Conservation (phyloP, 2,113 vertebrate genomes). For the Mungos mungo region DNA sequence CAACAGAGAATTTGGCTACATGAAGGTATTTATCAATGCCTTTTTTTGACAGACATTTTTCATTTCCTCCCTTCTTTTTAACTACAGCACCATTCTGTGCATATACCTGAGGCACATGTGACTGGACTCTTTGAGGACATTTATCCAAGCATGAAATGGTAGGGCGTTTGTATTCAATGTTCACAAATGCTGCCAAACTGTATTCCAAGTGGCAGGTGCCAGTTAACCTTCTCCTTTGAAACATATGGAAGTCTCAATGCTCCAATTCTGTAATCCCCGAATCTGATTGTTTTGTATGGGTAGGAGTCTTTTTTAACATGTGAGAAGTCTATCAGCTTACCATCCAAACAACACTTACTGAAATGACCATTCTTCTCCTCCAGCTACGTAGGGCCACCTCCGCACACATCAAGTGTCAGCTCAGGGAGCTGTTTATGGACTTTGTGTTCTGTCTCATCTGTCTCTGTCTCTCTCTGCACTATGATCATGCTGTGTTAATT, state of each 20-base stretch:
- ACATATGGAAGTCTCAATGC: too few relatives aligned
- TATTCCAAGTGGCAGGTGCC: not conserved
- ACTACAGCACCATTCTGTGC: accelerated
- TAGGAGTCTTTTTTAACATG: not conserved
- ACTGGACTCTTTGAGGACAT: not conserved
- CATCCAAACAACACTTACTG: not conserved
- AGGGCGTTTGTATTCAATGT: not conserved
- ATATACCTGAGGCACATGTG: not conserved
- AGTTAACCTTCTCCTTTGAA: not conserved
- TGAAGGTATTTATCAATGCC: not conserved
- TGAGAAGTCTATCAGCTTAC: not conserved
- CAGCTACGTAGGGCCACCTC: too few relatives aligned
- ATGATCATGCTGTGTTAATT: not conserved
- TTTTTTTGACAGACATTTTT: not conserved
- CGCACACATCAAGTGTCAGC: accelerated
- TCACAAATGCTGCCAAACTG: not conserved
- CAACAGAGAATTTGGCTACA: accelerated
- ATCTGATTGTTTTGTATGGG: not conserved
- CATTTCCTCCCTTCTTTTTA: not conserved
- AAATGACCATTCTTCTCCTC: not conserved
- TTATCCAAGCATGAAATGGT: not conserved
- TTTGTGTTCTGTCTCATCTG: not conserved
- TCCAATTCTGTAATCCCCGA: not conserved
- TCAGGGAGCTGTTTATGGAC: not conserved
- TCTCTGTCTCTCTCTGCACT: not conserved